Conservation (phyloP, 2,797 vertebrate genomes). For the Cynodonichthys magdalenae region DNA sequence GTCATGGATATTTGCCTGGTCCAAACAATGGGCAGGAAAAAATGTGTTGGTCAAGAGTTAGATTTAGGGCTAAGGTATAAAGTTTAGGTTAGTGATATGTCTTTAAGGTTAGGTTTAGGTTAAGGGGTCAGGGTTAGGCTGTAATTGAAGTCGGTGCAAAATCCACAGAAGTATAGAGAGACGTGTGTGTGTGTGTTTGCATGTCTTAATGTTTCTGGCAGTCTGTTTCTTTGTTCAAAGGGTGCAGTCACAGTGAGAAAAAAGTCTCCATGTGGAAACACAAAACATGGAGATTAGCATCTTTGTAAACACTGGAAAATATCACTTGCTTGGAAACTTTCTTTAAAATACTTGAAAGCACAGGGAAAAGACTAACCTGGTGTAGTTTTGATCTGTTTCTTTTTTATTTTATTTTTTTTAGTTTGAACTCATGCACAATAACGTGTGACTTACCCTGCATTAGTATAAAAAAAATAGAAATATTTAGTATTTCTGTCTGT, state of each 20-base stretch:
- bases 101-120: no score
- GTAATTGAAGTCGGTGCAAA: no score
- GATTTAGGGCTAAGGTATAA: no score
- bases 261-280: neutral
- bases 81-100: no score
- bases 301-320: no score
- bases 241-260: constrained; percentile 12
- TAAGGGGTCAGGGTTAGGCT: no score
- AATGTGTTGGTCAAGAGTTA: no score
- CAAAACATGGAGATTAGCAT: neutral
- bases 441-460: neutral
- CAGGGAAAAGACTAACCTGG: neutral
- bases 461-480: neutral
- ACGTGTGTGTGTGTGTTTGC: neutral
- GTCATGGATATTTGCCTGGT: no score
- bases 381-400: neutral
- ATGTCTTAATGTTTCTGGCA: constrained; percentile 46
- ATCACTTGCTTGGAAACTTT: neutral
- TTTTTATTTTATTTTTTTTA: no score
- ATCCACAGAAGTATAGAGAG: no score
- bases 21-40: no score
- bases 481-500: neutral
- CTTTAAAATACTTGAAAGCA: neutral
- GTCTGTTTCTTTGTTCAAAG: constrained; percentile 32
- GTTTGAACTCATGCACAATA: no score